Evolutionary conservation across 2,888 invertebrate species (phyloP).

Genomic region (Volucella inflata): DNA sequence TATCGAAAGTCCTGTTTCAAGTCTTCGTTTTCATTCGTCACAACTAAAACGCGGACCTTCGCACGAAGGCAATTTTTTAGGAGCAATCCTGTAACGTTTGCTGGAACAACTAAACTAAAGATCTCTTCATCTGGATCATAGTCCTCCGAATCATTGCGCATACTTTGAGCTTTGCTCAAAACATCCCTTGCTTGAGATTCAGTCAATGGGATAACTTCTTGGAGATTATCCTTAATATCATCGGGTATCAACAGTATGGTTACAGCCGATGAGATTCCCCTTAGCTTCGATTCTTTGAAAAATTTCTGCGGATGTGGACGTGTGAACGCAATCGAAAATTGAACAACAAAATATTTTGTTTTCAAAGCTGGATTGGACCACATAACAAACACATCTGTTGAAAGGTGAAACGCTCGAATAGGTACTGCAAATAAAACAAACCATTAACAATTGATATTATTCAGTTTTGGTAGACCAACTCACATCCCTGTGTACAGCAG

Average conservation of each 20-base stretch:
- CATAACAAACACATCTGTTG: constrained; percentile 80
- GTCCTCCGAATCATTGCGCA: constrained; percentile 77
- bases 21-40: constrained; percentile 81
- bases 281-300: constrained; percentile 73
- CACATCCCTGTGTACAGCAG: constrained; percentile 83
- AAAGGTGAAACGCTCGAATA: constrained; percentile 62
- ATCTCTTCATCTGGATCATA: constrained; percentile 80
- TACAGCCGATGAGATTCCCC: constrained; percentile 78
- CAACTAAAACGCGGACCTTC: constrained; percentile 81
- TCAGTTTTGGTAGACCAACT: constrained; percentile 70
- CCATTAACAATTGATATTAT: neutral
- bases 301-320: constrained; percentile 79
- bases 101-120: constrained; percentile 80
- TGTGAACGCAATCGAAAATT: constrained; percentile 81
- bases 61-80: constrained; percentile 80
- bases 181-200: constrained; percentile 76
- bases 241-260: constrained; percentile 7
- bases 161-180: constrained; percentile 79
- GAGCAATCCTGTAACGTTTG: constrained; percentile 82
- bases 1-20: constrained; percentile 82
- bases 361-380: constrained; percentile 81
- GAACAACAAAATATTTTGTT: constrained; percentile 81
- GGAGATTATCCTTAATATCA: constrained; percentile 47
- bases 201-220: constrained; percentile 77
- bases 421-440: constrained; percentile 40